phyloP scores from a whole-genome alignment of 1,140 invertebrate genomes.

The silkworm (Bombyx mori) region DNA sequence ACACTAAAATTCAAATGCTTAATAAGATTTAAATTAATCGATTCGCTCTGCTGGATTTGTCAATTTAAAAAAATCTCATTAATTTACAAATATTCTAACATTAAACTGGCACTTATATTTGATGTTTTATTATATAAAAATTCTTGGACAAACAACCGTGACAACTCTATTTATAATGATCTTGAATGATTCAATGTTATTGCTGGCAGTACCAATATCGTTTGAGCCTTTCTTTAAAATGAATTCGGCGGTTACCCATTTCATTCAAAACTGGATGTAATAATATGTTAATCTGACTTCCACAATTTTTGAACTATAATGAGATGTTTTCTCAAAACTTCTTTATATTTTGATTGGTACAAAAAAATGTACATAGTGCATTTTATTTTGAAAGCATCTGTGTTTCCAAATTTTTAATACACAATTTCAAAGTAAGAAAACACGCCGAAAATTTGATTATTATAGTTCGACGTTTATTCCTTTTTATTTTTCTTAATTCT shows the following conservation, averaged over 20 bases:
- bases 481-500: no score
- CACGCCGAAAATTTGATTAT: no score
- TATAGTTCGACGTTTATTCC: no score
- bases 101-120: slow-evolving; percentile 1
- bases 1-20: no score
- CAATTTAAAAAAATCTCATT: slow-evolving; percentile 2
- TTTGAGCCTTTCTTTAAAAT: slow-evolving; percentile 4
- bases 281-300: neutral
- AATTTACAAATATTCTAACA: slow-evolving; percentile 2
- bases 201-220: slow-evolving; percentile 15
- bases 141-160: slow-evolving; percentile 11
- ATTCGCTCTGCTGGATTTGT: slow-evolving; percentile 1
- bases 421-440: no score
- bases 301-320: neutral
- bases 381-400: no score
- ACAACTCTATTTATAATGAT: slow-evolving; percentile 23
- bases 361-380: no score
- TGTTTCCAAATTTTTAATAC: no score
- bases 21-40: neutral
- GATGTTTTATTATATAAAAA: neutral
- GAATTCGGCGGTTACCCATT: no score
- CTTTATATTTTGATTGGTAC: no score
- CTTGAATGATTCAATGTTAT: slow-evolving; percentile 27
- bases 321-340: neutral
- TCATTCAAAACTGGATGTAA: no score